Evolutionary conservation across 2,797 vertebrate genomes (phyloP).

Genomic region (Artibeus jamaicensis): DNA sequence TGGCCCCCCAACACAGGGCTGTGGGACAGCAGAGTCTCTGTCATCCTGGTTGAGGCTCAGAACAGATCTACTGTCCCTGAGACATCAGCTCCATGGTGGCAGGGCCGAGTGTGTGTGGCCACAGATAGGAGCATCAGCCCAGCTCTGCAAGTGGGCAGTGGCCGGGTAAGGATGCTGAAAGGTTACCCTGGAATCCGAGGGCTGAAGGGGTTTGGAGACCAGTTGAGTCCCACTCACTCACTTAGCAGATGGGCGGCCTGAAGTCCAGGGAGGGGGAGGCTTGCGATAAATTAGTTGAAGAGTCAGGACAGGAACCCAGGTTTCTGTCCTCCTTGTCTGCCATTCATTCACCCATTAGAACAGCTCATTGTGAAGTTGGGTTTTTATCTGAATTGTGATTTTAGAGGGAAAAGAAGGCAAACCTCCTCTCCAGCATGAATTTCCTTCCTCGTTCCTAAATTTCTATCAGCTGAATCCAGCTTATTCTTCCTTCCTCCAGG

Average conservation of each 20-base stretch:
- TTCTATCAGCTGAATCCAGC: background rate
- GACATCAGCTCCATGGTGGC: background rate
- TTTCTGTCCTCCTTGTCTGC: background rate
- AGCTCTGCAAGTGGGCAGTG: too few species aligned
- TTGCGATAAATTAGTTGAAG: background rate
- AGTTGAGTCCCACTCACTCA: background rate
- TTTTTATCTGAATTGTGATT: background rate
- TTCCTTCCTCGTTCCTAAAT: background rate
- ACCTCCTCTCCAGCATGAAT: background rate
- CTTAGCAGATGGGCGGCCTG: background rate
- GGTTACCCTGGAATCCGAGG: background rate
- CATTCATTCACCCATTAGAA: background rate
- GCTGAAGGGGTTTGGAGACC: background rate
- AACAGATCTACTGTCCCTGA: background rate
- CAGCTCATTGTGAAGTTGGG: background rate
- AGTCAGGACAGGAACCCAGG: background rate
- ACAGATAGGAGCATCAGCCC: background rate
- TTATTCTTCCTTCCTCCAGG: background rate
- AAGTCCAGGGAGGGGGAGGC: background rate
- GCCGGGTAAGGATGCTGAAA: background rate
- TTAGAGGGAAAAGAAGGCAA: background rate
- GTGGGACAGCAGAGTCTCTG: background rate
- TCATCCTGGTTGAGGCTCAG: background rate
- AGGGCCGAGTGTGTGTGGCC: background rate
- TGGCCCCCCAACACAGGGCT: fast-evolving